Conservation (phyloP, 2,888 invertebrate species). For the Cataglyphis altisquamis region DNA sequence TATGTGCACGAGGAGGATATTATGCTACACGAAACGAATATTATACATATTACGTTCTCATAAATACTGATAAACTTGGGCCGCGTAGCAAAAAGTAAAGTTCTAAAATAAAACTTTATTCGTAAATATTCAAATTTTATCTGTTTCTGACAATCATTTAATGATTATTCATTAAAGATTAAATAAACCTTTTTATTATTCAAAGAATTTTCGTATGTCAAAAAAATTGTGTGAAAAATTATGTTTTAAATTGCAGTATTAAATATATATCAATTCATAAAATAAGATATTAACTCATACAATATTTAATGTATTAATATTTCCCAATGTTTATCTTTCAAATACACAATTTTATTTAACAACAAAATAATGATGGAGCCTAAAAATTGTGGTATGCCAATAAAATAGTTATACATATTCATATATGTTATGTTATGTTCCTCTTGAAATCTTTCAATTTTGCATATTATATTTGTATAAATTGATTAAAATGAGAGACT, state of each 20-base stretch:
- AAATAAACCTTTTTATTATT: neutral
- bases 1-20: constrained; percentile 1
- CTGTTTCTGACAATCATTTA: neutral
- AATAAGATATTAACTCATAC: neutral
- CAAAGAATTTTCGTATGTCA: neutral
- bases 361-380: neutral
- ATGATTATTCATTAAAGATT: neutral
- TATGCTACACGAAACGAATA: neutral
- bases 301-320: neutral
- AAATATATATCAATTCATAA: neutral
- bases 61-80: constrained; percentile 16
- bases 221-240: neutral
- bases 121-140: neutral
- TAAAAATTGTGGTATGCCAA: neutral
- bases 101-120: neutral
- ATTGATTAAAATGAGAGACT: constrained; percentile 6
- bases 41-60: neutral
- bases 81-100: neutral
- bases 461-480: constrained; percentile 30
- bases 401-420: neutral
- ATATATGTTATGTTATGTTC: neutral
- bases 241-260: neutral
- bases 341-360: neutral
- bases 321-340: neutral
- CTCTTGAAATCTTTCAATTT: neutral